Evolutionary conservation across 2,113 vertebrate species (phyloP), one percentile per base, ranked within the genome.

Genomic region (Paracanthobrama guichenoti): DNA sequence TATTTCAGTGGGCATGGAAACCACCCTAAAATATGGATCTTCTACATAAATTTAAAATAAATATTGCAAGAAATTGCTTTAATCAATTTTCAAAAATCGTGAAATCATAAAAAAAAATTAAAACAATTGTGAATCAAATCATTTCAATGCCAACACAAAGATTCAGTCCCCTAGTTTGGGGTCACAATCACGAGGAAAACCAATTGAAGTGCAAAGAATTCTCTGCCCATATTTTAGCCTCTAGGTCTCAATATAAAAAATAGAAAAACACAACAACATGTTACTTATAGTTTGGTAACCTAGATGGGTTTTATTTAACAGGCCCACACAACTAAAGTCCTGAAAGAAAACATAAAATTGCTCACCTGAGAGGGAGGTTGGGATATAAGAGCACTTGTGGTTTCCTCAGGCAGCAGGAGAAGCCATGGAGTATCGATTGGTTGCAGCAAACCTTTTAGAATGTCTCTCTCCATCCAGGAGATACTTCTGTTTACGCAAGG

Each of bases 251-350:
- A 86, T 85, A 91, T 53, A 75, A 22, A 39, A 48, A 67, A 87
- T 75, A 85, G 60, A 86, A 86, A 75, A 90, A 92, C 88, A 44
- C 20, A 42, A 71, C 39, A 72, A 44, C 69, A 72, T 74, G 79
- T 87, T 90, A 83, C 85, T 91, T 90, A 89, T 90, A 88, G 89
- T 89, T 86, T 87, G 84, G 78, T 86, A 69, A 88, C 86, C 89
- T 88, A 88, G 88, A 90, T 90, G 89, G 91, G 89, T 90, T 91
- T 87, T 91, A 91, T 93, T 93, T 92, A 93, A 90, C 92, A 91
- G 92, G 91, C 86, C 88, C 60, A 80, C 83, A 84, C 83, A 89
- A 91, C 89, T 90, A 92, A 92, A 92, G 92, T 89, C 93, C 35
- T 85, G 3, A 87, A 91, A 92, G 86, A 84, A 90, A 87, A 89